phyloP scores from a whole-genome alignment of 2,888 invertebrate species.

The Euzophera pinguis region DNA sequence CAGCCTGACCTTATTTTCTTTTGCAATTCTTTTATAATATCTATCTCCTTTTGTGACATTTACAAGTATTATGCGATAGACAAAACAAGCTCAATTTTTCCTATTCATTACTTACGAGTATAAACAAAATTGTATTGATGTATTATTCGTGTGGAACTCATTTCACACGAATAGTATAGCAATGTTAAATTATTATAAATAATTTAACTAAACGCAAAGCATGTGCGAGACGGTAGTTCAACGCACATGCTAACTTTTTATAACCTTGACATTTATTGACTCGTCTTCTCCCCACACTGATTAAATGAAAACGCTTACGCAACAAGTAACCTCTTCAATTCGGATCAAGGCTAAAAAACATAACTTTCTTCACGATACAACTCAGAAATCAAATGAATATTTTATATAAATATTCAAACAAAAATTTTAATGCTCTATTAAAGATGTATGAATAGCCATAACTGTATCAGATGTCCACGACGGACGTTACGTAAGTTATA shows the following conservation, averaged over 20 bases:
- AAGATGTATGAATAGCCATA: background rate
- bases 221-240: too few relatives aligned
- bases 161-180: too few relatives aligned
- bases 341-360: conserved; percentile 9
- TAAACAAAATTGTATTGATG: too few relatives aligned
- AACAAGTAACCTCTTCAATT: conserved; percentile 12
- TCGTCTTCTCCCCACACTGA: conserved; percentile 10
- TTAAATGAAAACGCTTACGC: conserved; percentile 10
- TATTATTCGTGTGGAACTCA: too few relatives aligned
- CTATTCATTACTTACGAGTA: too few relatives aligned
- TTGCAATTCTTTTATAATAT: too few relatives aligned
- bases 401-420: background rate
- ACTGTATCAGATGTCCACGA: background rate
- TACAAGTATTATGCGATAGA: too few relatives aligned
- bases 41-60: too few relatives aligned
- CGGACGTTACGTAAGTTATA: background rate
- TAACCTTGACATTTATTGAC: conserved; percentile 9
- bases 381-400: background rate
- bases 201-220: too few relatives aligned
- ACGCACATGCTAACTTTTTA: background rate
- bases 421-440: background rate
- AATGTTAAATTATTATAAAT: too few relatives aligned
- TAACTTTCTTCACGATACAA: conserved; percentile 10
- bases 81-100: too few relatives aligned
- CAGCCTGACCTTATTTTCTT: too few relatives aligned